phyloP scores from a whole-genome alignment of 2,888 invertebrate species.

The Chrysotoxum bicinctum region DNA sequence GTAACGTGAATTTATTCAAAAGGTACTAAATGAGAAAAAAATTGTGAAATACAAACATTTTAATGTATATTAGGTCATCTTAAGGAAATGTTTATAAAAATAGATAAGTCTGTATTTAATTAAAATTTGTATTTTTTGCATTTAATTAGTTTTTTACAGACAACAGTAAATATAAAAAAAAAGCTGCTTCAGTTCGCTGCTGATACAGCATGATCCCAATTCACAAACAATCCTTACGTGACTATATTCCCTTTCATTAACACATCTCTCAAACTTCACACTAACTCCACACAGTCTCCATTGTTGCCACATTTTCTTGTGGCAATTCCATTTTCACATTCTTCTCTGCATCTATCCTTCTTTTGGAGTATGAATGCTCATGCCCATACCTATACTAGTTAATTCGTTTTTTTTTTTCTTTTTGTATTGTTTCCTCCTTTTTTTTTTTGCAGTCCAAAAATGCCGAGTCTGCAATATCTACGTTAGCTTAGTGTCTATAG shows the following conservation, averaged over 20 bases:
- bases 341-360: conserved; percentile 23
- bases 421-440: background rate
- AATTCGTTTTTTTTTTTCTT: conserved; percentile 34
- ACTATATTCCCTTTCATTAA: conserved; percentile 21
- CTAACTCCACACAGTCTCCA: background rate
- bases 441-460: background rate
- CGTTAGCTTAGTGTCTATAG: background rate
- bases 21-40: no score
- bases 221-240: background rate
- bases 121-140: no score
- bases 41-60: no score
- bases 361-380: conserved; percentile 29
- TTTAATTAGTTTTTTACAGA: no score
- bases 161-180: no score
- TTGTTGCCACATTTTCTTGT: conserved; percentile 64
- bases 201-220: background rate
- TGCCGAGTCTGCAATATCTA: conserved; percentile 25
- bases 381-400: conserved; percentile 47
- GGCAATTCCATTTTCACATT: conserved; percentile 29
- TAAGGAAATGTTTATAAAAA: no score
- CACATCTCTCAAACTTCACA: background rate
- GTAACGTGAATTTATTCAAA: no score
- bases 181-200: no score
- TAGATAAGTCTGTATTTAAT: no score
- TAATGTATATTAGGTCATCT: no score